phyloP scores from a whole-genome alignment of 1,140 invertebrate species.

The Yoshiicerus persimilis region DNA sequence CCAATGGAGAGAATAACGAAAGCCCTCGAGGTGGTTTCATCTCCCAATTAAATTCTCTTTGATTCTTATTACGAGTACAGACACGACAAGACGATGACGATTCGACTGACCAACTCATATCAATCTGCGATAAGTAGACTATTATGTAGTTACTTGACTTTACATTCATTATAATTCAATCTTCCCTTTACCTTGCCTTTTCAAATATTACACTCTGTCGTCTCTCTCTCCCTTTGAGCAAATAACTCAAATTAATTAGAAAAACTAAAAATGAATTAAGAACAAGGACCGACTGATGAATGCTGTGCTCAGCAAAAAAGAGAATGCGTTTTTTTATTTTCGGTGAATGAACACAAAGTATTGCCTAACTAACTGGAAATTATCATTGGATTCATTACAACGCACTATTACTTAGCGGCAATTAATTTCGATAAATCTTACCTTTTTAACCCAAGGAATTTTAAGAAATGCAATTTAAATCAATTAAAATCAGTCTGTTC shows the following conservation, averaged over 20 bases:
- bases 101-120: neutral
- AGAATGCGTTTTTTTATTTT: neutral
- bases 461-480: neutral
- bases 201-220: neutral
- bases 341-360: neutral
- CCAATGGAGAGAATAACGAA: conserved; percentile 41
- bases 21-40: conserved; percentile 43
- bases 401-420: neutral
- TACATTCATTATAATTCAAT: neutral
- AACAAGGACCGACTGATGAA: neutral
- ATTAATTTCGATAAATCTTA: neutral
- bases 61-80: neutral
- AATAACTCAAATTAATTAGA: neutral
- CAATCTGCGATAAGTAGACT: conserved; percentile 15
- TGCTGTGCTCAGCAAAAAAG: neutral
- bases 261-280: neutral
- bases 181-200: neutral
- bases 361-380: neutral
- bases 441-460: neutral
- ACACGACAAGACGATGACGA: neutral
- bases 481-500: neutral
- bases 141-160: too few relatives aligned
- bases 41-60: conserved; percentile 2
- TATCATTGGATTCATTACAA: neutral
- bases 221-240: neutral